A percentile compares a stretch with the other conserved stretches of the same genome.
phyloP scores from a whole-genome alignment of 1,140 invertebrate genomes.

The Cepaea nemoralis region DNA sequence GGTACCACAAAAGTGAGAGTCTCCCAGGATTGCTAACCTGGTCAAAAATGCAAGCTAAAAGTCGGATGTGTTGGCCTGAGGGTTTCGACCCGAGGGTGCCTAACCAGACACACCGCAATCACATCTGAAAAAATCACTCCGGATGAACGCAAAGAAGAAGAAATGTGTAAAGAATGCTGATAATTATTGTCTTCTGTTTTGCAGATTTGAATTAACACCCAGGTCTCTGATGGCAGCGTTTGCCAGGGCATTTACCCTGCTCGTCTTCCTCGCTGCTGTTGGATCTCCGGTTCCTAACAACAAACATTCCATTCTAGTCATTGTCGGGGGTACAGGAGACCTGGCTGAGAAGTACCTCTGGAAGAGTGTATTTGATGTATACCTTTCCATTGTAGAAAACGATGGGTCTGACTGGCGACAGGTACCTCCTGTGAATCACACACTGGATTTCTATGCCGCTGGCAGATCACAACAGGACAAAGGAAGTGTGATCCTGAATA shows the following conservation, averaged over 20 bases:
- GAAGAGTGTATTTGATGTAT: slow-evolving; percentile 62
- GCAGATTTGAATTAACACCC: not conserved
- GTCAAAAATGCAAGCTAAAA: no score
- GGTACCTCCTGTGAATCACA: slow-evolving; percentile 46
- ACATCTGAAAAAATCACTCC: no score
- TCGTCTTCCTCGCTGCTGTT: not conserved
- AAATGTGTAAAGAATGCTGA: no score
- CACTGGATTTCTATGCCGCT: slow-evolving; percentile 58
- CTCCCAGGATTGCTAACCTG: no score
- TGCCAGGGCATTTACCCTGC: not conserved
- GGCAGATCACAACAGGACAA: slow-evolving; percentile 44
- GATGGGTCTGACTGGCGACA: slow-evolving; percentile 14
- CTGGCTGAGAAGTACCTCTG: slow-evolving; percentile 68
- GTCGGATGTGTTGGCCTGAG: no score
- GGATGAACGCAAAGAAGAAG: no score
- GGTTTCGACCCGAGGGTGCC: no score
- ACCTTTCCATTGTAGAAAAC: slow-evolving; percentile 21
- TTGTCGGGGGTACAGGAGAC: slow-evolving; percentile 65
- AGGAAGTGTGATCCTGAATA: slow-evolving; percentile 45
- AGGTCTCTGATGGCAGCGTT: not conserved
- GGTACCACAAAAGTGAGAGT: no score
- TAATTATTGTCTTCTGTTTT: not conserved
- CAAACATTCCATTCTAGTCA: slow-evolving; percentile 53
- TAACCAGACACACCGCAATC: no score
- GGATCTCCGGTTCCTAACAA: not conserved